Evolutionary conservation across 2,888 invertebrate genomes (phyloP).

Genomic region (Corbicula japonica): DNA sequence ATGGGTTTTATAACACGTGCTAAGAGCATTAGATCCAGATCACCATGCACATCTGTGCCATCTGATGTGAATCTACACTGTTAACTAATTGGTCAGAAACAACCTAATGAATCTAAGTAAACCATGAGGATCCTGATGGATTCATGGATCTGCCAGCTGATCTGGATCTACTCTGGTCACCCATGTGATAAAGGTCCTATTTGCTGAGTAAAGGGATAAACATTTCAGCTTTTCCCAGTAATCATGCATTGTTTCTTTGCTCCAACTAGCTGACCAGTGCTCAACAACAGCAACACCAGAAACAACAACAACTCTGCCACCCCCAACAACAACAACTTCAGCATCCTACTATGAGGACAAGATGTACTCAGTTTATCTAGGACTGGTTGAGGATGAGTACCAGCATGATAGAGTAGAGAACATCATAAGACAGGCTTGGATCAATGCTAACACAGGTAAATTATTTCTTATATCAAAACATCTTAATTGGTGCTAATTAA

Average conservation of each 20-base stretch:
- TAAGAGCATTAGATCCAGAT: too few relatives aligned
- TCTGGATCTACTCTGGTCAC: too few relatives aligned
- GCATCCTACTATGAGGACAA: constrained; percentile 42
- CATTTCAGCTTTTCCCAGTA: too few relatives aligned
- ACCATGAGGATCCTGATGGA: too few relatives aligned
- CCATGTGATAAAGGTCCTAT: too few relatives aligned
- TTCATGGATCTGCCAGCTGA: too few relatives aligned
- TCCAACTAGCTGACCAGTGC: constrained; percentile 7
- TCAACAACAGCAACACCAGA: constrained; percentile 10
- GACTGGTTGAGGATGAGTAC: constrained; percentile 64
- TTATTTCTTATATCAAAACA: background rate
- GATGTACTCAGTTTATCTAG: constrained; percentile 45
- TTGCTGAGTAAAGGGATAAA: too few relatives aligned
- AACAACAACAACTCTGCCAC: constrained; percentile 36
- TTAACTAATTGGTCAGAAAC: too few relatives aligned
- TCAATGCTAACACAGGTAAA: constrained; percentile 39
- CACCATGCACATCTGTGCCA: too few relatives aligned
- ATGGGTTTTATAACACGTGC: too few relatives aligned
- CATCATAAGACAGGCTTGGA: constrained; percentile 54
- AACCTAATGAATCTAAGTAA: too few relatives aligned
- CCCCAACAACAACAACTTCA: constrained; percentile 36
- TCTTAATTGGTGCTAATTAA: background rate
- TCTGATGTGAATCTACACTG: too few relatives aligned
- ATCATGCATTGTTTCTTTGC: background rate
- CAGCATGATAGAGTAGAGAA: constrained; percentile 23